These are phyloP conservation scores for Cotesia chilonis DNA, from an alignment of 1,140 invertebrate species.

Conservation along the genomic window DNA sequence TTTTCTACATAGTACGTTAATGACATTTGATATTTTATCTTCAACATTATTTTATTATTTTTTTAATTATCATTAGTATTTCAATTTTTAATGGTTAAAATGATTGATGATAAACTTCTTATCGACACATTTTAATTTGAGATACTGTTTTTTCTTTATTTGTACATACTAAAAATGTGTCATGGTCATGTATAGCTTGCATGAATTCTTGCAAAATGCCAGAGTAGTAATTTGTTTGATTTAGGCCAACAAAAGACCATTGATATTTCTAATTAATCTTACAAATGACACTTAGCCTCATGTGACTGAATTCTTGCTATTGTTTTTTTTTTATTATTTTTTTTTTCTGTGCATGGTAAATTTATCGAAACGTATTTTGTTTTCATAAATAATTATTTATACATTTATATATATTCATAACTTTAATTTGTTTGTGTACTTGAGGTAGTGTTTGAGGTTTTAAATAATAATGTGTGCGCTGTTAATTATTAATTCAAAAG, in stretches of 20 bases:
- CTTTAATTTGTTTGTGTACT: background rate
- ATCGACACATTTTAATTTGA: background rate
- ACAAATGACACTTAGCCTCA: constrained; percentile 10
- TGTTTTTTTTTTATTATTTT: background rate
- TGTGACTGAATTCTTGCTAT: constrained; percentile 9
- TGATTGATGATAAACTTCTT: background rate
- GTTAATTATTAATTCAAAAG: background rate
- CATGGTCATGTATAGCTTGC: constrained; percentile 4
- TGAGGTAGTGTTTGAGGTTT: constrained; percentile 19
- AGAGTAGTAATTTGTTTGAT: constrained; percentile 29
- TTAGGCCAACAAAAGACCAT: constrained; percentile 32
- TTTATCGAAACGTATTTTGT: constrained; percentile 14
- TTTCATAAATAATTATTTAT: background rate
- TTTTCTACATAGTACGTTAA: constrained; percentile 28
- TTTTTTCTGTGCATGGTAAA: background rate
- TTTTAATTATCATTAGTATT: constrained; percentile 18
- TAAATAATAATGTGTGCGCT: background rate
- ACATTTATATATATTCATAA: background rate
- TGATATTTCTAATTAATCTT: constrained; percentile 13
- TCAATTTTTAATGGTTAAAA: background rate
- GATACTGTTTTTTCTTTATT: constrained; percentile 13
- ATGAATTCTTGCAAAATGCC: background rate
- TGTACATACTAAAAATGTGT: constrained; percentile 24
- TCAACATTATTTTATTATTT: constrained; percentile 9
- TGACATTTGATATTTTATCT: background rate